A percentile compares a stretch with the other conserved stretches of the same genome.
These are phyloP conservation scores for Dryas iulia DNA, from an alignment of 1,140 invertebrate genomes.

Conservation along the genomic window DNA sequence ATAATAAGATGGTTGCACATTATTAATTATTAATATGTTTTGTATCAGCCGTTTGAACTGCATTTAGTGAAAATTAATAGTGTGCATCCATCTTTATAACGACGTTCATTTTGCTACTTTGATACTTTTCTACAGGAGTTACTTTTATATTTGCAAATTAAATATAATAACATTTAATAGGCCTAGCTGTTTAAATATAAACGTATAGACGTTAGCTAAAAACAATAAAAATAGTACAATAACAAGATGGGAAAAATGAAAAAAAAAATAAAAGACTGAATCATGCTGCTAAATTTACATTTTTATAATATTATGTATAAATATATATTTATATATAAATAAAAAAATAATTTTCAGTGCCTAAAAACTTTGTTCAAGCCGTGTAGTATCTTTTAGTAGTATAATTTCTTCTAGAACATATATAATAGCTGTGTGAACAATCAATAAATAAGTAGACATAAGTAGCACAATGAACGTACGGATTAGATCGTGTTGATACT, in stretches of 20 bases:
- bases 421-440: not conserved
- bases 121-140: not conserved
- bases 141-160: not conserved
- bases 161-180: not conserved
- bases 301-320: not conserved
- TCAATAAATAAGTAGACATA: constrained; percentile 7
- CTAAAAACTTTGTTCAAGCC: not conserved
- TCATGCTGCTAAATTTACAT: not conserved
- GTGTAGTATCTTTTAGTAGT: not conserved
- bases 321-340: too few relatives aligned
- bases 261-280: constrained; percentile 10
- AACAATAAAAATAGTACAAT: not conserved
- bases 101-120: not conserved
- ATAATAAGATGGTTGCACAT: constrained; percentile 20
- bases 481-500: constrained; percentile 46
- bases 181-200: not conserved
- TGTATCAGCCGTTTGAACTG: not conserved
- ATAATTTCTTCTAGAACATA: not conserved
- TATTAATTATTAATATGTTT: not conserved
- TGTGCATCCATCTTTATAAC: constrained; percentile 13
- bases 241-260: not conserved
- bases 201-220: not conserved
- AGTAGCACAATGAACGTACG: not conserved
- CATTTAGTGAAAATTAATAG: constrained; percentile 2
- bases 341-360: not conserved